These are phyloP conservation scores for Acrossocheilus fasciatus DNA, from an alignment of 2,797 vertebrate genomes.

Conservation along the genomic window DNA sequence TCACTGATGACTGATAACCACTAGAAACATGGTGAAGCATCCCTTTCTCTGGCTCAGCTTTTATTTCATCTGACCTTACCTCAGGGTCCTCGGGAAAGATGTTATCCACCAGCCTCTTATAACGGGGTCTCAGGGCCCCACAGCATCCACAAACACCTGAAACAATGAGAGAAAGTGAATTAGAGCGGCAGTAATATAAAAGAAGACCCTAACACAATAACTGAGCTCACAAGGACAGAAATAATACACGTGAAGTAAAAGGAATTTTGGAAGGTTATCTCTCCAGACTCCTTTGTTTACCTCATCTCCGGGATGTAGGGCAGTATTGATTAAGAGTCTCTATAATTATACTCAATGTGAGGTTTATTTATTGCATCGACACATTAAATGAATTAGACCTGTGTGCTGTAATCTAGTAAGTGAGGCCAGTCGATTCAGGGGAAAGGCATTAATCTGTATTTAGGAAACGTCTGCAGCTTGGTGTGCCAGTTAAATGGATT, in stretches of 20 bases:
- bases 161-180: conserved; percentile 18
- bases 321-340: conserved; percentile 38
- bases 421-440: conserved; percentile 41
- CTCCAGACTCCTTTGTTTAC: neutral
- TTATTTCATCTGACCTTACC: conserved; percentile 69
- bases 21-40: neutral
- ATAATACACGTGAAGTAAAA: neutral
- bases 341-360: conserved; percentile 44
- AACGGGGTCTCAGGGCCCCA: conserved; percentile 88
- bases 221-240: neutral
- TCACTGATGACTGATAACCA: conserved; percentile 43
- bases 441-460: conserved; percentile 43
- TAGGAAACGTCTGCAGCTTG: conserved; percentile 44
- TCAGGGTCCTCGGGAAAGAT: conserved; percentile 92
- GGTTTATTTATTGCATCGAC: conserved; percentile 50
- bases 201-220: neutral
- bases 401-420: conserved; percentile 48
- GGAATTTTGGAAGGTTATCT: neutral
- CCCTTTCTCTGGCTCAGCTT: conserved; percentile 7
- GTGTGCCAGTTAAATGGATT: conserved; percentile 26
- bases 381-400: conserved; percentile 54
- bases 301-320: conserved; percentile 32
- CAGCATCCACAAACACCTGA: conserved; percentile 91
- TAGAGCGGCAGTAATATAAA: neutral
- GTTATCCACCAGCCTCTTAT: conserved; percentile 92